These are phyloP conservation scores for Hemibates koningsi DNA, from an alignment of 2,113 vertebrate genomes.

Conservation along the genomic window DNA sequence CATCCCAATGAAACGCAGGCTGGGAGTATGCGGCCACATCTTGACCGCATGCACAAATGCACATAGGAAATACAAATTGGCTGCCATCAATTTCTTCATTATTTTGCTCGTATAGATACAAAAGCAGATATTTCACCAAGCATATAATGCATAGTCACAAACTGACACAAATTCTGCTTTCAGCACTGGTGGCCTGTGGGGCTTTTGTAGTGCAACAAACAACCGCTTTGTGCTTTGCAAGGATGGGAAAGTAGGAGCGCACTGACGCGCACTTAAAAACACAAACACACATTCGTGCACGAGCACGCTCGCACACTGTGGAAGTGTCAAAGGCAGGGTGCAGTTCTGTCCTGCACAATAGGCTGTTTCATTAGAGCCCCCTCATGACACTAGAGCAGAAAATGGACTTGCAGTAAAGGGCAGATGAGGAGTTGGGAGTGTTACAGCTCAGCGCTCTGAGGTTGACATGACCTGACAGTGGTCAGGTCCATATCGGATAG, in stretches of 20 bases:
- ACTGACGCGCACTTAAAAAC: not conserved
- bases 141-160: not conserved
- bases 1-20: not conserved
- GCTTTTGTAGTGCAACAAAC: constrained; percentile 49
- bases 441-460: not conserved
- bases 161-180: not conserved
- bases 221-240: constrained; percentile 44
- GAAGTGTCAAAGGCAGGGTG: constrained; percentile 36
- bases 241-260: constrained; percentile 31
- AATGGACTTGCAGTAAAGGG: constrained; percentile 19
- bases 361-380: constrained; percentile 52
- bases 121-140: not conserved
- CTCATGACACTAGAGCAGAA: constrained; percentile 45
- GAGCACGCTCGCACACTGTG: not conserved
- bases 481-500: not conserved
- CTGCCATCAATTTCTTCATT: not conserved
- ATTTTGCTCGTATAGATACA: not conserved
- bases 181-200: constrained; percentile 7
- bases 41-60: not conserved
- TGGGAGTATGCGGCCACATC: not conserved
- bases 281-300: not conserved
- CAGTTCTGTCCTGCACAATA: constrained; percentile 42
- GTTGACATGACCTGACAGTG: constrained; percentile 23
- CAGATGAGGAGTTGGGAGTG: not conserved
- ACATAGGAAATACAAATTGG: not conserved